A percentile compares a stretch with the other conserved stretches of the same genome.
Evolutionary conservation across 2,888 invertebrate species (phyloP).

Genomic region (Standfussiana lucernea): DNA sequence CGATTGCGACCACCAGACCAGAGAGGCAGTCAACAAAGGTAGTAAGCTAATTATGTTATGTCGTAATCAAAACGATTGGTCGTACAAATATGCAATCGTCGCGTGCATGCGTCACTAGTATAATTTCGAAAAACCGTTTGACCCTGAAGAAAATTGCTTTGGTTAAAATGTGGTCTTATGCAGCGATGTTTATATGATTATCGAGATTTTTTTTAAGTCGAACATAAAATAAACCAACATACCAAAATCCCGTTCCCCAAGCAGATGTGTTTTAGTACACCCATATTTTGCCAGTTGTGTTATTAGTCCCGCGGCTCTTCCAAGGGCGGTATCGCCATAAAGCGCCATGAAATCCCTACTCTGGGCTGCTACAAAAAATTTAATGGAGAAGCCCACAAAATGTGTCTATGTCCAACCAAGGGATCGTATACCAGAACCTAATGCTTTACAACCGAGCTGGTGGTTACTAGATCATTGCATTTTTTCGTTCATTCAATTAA

Average conservation of each 20-base stretch:
- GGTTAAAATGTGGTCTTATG: too few relatives aligned
- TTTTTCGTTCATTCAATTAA: not conserved
- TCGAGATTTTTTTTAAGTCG: not conserved
- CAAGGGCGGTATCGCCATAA: not conserved
- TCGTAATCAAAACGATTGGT: too few relatives aligned
- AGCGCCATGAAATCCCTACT: not conserved
- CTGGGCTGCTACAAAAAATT: not conserved
- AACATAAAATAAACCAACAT: not conserved
- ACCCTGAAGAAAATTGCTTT: too few relatives aligned
- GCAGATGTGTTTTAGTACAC: not conserved
- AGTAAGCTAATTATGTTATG: too few relatives aligned
- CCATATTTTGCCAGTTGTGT: not conserved
- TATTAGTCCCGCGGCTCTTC: not conserved
- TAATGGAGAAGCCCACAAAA: not conserved
- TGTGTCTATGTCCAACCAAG: not conserved
- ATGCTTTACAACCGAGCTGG: not conserved
- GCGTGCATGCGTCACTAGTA: too few relatives aligned
- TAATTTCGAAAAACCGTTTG: too few relatives aligned
- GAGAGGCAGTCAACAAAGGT: too few relatives aligned
- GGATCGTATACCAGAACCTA: not conserved
- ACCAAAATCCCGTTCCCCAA: not conserved
- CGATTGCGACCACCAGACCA: too few relatives aligned
- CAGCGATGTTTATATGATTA: not conserved
- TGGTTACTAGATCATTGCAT: not conserved
- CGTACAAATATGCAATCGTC: not conserved